Evolutionary conservation across 2,888 invertebrate species (phyloP), one percentile per base, ranked within the genome.

Genomic region (Poecilobothrus nobilitatus): DNA sequence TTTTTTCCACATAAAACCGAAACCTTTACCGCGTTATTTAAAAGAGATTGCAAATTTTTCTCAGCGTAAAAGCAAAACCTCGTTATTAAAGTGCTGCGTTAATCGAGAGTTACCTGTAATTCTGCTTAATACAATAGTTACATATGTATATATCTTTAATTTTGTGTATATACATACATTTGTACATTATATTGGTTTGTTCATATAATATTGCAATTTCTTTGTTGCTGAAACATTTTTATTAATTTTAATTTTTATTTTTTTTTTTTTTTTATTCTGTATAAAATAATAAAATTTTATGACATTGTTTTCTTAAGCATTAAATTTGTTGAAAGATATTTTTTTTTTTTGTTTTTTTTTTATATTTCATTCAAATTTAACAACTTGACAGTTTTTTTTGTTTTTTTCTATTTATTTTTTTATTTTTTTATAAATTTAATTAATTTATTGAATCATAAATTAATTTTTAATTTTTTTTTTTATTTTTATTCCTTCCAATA

Each of bases 241-340:
- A 15, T 18, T 53, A 18, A 18, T 15, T 53, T 53, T 53, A 18
- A 53, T 53, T 53, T 53, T 18, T 53, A 6, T 53, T 53, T 2
- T 37, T 37, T 4, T 37, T 10, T 53, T 53, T 12, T 53, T 53
- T 12, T 12, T 4, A 8, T 37, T 37, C 10, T 53, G 53, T n/a
- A 15, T 53, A 18, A 15, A 53, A 53, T n/a, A 53, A 53, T 53
- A 53, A 53, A 53, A 53, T 53, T 53, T 53, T 53, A 53, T 53
- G 53, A n/a, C 18, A 18, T 53, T 53, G 53, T 53, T 53, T 53
- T 53, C n/a, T 53, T 53, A 53, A 53, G 53, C 53, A 53, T n/a
- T 53, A 3, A 53, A 53, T n/a, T 53, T 53, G 53, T 53, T 53
- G 53, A 53, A 18, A 53, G 9, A 18, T 12, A 5, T 18, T 2